These are phyloP conservation scores for Drosophila rhopaloa DNA, from an alignment of 1,140 invertebrate species.

Conservation along the genomic window DNA sequence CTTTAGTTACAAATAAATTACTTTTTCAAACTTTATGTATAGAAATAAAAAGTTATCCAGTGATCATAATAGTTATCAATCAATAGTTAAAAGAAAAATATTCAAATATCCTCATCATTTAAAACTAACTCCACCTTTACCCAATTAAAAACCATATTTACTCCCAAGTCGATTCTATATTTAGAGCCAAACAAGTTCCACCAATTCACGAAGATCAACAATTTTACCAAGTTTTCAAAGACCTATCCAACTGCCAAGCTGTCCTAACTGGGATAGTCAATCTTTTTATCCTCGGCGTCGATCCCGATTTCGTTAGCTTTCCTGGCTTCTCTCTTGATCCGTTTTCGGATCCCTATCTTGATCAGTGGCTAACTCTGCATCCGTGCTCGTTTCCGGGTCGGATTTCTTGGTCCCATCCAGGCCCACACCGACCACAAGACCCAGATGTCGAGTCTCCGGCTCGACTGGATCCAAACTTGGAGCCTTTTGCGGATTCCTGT, in stretches of 20 bases:
- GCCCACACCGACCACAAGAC: slow-evolving; percentile 8
- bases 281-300: slow-evolving; percentile 2
- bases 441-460: slow-evolving; percentile 56
- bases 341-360: background rate
- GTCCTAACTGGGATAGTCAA: background rate
- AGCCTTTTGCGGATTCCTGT: slow-evolving; percentile 21
- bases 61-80: too few species aligned
- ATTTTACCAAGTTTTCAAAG: slow-evolving; percentile 8
- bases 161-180: slow-evolving; percentile 9
- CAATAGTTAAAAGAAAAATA: background rate
- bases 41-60: too few species aligned
- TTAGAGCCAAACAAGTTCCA: slow-evolving; percentile 10
- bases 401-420: background rate
- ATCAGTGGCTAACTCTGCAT: background rate
- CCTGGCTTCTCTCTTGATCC: background rate
- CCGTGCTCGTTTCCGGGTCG: background rate
- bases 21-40: too few species aligned
- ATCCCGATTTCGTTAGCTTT: background rate
- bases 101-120: too few species aligned
- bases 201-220: slow-evolving; percentile 15
- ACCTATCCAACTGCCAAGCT: slow-evolving; percentile 1
- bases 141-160: background rate
- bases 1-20: too few species aligned
- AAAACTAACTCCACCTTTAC: background rate
- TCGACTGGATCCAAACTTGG: slow-evolving; percentile 59